A percentile compares a stretch with the other conserved stretches of the same genome.
Evolutionary conservation across 2,888 invertebrate genomes (phyloP).

Genomic region (Ecdyonurus torrentis): DNA sequence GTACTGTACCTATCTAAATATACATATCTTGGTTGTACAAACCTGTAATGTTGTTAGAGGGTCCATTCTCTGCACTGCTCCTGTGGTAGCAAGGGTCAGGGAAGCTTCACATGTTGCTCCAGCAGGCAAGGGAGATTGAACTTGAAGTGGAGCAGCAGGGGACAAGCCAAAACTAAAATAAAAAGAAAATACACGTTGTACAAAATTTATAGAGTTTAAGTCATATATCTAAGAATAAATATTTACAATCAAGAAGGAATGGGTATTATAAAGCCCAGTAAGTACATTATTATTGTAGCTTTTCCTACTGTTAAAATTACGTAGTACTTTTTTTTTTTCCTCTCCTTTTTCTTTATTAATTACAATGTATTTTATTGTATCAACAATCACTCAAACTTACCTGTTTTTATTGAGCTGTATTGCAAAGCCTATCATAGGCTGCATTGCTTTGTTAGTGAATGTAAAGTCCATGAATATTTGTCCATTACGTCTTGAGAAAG

Average conservation of each 20-base stretch:
- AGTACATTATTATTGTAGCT: no score
- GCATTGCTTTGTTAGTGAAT: constrained; percentile 96
- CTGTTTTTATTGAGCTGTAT: constrained; percentile 97
- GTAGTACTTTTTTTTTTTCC: no score
- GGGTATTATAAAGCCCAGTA: no score
- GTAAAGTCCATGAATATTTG: constrained; percentile 91
- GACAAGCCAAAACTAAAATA: constrained; percentile 85
- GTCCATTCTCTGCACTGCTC: constrained; percentile 93
- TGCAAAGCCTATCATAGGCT: constrained; percentile 89
- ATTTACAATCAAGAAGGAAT: neutral
- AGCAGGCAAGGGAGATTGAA: constrained; percentile 58
- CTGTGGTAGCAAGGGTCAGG: constrained; percentile 61
- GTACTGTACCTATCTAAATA: no score
- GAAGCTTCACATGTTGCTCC: constrained; percentile 63
- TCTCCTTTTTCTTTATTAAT: no score
- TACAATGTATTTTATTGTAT: no score
- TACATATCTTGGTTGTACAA: no score
- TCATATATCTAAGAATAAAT: neutral
- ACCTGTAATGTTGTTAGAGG: constrained; percentile 90
- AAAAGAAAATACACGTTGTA: no score
- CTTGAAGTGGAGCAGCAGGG: constrained; percentile 67
- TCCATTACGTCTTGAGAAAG: constrained; percentile 67
- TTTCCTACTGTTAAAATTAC: no score
- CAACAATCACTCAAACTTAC: no score
- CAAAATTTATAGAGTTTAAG: no score